phyloP scores from a whole-genome alignment of 64 coral and sea anemone species.

The Dendronephthya gigantea region DNA sequence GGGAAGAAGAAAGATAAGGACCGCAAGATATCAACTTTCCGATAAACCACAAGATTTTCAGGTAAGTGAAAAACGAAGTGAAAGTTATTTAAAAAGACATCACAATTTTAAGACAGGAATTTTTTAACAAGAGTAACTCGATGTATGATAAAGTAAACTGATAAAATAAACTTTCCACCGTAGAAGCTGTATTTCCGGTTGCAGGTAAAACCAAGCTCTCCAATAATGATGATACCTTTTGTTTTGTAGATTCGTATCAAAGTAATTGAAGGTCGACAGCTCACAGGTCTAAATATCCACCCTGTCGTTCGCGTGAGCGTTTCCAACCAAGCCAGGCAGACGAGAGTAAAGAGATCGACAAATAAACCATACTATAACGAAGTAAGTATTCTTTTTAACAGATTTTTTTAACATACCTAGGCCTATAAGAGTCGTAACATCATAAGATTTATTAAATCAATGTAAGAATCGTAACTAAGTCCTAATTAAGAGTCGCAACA shows the following conservation, averaged over 20 bases:
- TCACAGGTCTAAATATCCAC: conserved; percentile 76
- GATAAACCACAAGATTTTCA: conserved; percentile 98
- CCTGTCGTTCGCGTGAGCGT: conserved; percentile 73
- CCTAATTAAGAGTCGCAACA: too few relatives aligned
- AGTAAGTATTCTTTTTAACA: conserved; percentile 27
- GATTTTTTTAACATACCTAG: neutral
- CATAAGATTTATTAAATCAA: neutral
- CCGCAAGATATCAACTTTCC: conserved; percentile 56
- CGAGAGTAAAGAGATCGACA: conserved; percentile 88
- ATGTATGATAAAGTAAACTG: too few relatives aligned
- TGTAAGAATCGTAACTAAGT: too few relatives aligned
- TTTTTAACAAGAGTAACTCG: too few relatives aligned
- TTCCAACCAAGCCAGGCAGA: conserved; percentile 68
- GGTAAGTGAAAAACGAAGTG: conserved; percentile 13
- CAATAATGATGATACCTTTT: neutral
- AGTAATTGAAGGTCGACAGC: conserved; percentile 86
- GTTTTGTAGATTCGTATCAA: conserved; percentile 67
- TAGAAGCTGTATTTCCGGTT: too few relatives aligned
- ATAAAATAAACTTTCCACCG: too few relatives aligned
- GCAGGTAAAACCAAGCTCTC: too few relatives aligned
- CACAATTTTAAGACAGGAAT: too few relatives aligned
- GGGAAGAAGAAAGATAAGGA: conserved; percentile 50
- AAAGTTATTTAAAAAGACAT: too few relatives aligned
- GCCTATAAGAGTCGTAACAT: neutral
- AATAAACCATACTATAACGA: conserved; percentile 96